Evolutionary conservation across 2,888 invertebrate species (phyloP).

Genomic region (Pristionchus entomophagus): DNA sequence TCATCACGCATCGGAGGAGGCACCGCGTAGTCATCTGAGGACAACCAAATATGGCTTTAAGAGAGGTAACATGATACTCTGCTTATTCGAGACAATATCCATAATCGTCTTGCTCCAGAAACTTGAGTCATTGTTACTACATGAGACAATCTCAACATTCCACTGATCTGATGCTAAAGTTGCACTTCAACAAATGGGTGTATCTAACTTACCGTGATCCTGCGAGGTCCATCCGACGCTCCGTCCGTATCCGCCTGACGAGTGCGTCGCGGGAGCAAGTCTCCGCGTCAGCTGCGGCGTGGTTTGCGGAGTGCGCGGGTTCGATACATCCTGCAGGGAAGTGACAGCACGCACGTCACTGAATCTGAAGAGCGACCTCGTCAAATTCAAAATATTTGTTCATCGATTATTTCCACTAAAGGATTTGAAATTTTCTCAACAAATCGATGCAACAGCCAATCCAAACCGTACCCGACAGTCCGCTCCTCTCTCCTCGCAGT

Average conservation of each 20-base stretch:
- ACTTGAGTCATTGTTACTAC: too few species aligned
- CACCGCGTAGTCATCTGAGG: slow-evolving; percentile 28
- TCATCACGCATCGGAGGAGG: slow-evolving; percentile 25
- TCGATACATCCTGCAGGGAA: slow-evolving; percentile 34
- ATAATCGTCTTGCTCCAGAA: too few species aligned
- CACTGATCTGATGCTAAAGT: too few species aligned
- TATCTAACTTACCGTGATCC: slow-evolving; percentile 8
- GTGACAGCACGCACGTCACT: slow-evolving; percentile 42
- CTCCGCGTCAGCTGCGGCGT: slow-evolving; percentile 14
- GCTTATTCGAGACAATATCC: background rate
- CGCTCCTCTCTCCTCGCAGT: background rate
- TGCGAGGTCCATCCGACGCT: background rate
- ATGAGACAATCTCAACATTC: too few species aligned
- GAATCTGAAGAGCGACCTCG: background rate
- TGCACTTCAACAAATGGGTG: too few species aligned
- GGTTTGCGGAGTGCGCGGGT: slow-evolving; percentile 38
- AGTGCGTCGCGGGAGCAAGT: background rate
- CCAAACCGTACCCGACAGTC: background rate
- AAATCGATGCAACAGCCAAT: background rate
- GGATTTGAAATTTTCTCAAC: background rate
- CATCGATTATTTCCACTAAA: too few species aligned
- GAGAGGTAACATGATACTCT: background rate
- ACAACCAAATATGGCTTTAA: too few species aligned
- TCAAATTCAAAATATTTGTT: too few species aligned
- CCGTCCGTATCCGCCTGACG: background rate